phyloP scores from a whole-genome alignment of 2,888 invertebrate species.

The Caenorhabditis parvicauda region DNA sequence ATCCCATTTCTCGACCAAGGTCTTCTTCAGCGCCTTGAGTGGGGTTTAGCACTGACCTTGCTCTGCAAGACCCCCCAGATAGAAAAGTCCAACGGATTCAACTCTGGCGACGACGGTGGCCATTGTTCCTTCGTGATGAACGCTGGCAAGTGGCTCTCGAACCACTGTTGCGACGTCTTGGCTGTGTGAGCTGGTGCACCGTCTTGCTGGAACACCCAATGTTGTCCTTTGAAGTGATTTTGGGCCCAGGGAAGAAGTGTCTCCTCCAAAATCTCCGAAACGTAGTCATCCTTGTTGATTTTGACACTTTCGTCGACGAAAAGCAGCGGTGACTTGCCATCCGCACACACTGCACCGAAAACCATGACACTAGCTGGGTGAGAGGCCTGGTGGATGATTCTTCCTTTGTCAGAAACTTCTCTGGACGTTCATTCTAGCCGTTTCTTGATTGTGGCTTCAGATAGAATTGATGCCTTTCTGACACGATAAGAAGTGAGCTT shows the following conservation, averaged over 20 bases:
- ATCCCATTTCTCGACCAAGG: no score
- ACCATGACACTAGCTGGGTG: constrained; percentile 18
- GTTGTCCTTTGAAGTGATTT: constrained; percentile 1
- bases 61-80: no score
- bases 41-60: no score
- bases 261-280: constrained; percentile 10
- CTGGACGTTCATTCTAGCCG: constrained; percentile 1
- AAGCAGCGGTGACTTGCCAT: constrained; percentile 16
- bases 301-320: constrained; percentile 14
- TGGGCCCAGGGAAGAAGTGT: constrained; percentile 8
- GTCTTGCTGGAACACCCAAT: constrained; percentile 13
- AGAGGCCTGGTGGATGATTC: constrained; percentile 1
- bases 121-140: no score
- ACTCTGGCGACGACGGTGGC: no score
- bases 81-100: no score
- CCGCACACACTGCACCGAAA: constrained; percentile 8
- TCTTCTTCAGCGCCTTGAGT: no score
- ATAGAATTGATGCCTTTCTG: constrained; percentile 2
- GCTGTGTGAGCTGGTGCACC: constrained; percentile 9
- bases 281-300: constrained; percentile 14
- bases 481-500: background rate
- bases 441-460: background rate
- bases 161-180: constrained; percentile 13
- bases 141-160: background rate
- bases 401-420: no score